Base-by-base conservation (phyloP, 1,140 invertebrate genomes). In the Pseudoatta argentina region DNA sequence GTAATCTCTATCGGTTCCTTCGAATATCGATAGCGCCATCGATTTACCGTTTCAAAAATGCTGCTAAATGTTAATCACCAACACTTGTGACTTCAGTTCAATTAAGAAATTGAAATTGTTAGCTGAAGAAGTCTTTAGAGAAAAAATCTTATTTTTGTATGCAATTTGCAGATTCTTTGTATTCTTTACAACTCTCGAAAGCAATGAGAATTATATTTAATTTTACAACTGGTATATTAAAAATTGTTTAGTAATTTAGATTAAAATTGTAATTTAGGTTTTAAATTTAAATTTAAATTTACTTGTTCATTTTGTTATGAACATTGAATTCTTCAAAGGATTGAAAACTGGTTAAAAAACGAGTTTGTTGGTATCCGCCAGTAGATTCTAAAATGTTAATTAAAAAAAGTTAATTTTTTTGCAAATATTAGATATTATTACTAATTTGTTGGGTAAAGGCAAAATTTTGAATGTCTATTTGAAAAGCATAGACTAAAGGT, bases 41-140 rank as follows among this genome's bases (percentile, higher is more conserved):
- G 39, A 61, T 73, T 82, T 73, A 6, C 8, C 14, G 0, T 30
- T 4, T 61, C 18, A 14, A 51, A 14, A 51, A 30, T 6, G 12
- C 1, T 16, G 10, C 21, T 61, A n/a, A 14, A 63, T 51, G 18
- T 73, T 61, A 83, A 83, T 83, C 39, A 61, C 18, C 6, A 18
- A 48, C 1, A 61, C 18, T 24, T 21, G 39, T 21, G 21, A 82
- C 30, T 82, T 5, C 55, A 82, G 72, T 81, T 71, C 10, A 30
- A 21, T 72, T 82, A 72, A 82, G 59, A 67, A 39, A 61, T 82
- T 39, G 63, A 14, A 59, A 73, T 66, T 53, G 39, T 57, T 27
- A 18, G 2, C 59, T 1, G 77, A 55, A 44, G 30, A 55, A 30
- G n/a, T 44, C 27, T 12, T 69, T 7, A 66, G 16, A 44, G 24